These are phyloP conservation scores for Plectrocnemia conspersa DNA, from an alignment of 1,140 invertebrate genomes.

Conservation along the genomic window DNA sequence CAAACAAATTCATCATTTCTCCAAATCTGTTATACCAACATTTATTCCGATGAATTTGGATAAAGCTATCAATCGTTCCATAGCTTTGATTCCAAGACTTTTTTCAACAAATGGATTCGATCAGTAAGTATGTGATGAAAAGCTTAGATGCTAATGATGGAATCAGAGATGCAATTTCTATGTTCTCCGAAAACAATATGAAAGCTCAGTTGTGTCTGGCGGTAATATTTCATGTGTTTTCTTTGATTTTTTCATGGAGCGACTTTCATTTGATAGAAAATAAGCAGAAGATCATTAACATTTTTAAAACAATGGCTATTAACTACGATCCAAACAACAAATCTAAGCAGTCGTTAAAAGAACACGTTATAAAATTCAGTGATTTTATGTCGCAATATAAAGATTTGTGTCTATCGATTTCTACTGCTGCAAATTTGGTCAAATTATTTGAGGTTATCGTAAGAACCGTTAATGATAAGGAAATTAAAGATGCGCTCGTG, in stretches of 20 bases:
- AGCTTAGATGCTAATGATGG: constrained; percentile 26
- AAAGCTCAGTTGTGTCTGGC: constrained; percentile 22
- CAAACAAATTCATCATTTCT: constrained; percentile 22
- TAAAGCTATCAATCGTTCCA: constrained; percentile 15
- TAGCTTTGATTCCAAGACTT: constrained; percentile 27
- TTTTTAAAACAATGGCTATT: constrained; percentile 21
- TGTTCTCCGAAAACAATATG: constrained; percentile 28
- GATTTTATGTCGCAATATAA: constrained; percentile 42
- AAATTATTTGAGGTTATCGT: constrained; percentile 46
- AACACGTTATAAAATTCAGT: constrained; percentile 20
- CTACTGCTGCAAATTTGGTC: constrained; percentile 47
- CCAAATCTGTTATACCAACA: constrained; percentile 2
- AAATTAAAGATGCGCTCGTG: constrained; percentile 42
- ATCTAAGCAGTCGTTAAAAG: constrained; percentile 22
- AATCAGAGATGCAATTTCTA: constrained; percentile 25
- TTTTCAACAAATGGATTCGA: constrained; percentile 27
- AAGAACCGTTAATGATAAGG: constrained; percentile 38
- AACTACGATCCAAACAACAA: constrained; percentile 14
- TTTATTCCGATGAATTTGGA: constrained; percentile 8
- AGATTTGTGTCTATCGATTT: constrained; percentile 48
- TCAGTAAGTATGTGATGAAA: constrained; percentile 23
- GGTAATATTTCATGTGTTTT: constrained; percentile 25
- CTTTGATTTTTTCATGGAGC: constrained; percentile 27
- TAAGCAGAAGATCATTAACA: constrained; percentile 15
- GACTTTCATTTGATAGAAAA: constrained; percentile 20